Percentiles rank a stretch among this genome's conserved stretches.
Conservation (phyloP, 2,888 invertebrate species). For the Fragum whitleyi region DNA sequence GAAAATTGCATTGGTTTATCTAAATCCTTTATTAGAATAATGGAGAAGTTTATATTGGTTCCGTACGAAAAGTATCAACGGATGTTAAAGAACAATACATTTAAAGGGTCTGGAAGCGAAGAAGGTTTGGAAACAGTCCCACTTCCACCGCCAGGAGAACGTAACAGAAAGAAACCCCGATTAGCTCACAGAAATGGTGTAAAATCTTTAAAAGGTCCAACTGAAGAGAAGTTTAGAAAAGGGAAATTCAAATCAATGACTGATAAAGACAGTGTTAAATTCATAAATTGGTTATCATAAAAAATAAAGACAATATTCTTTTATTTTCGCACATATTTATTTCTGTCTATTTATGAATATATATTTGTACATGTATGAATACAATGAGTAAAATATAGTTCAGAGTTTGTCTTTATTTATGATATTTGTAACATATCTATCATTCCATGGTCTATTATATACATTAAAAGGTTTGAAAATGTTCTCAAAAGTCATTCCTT, state of each 20-base stretch:
- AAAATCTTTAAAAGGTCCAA: no score
- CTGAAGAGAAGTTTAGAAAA: no score
- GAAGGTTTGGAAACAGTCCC: background rate
- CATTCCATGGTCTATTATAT: background rate
- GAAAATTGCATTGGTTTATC: no score
- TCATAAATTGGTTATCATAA: no score
- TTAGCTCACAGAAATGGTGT: background rate
- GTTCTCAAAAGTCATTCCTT: conserved; percentile 7
- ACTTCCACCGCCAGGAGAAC: conserved; percentile 22
- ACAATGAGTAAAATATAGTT: conserved; percentile 14
- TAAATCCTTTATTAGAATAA: conserved; percentile 17
- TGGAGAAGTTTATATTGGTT: conserved; percentile 40
- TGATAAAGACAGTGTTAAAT: no score
- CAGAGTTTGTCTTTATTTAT: conserved; percentile 22
- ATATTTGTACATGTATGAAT: background rate
- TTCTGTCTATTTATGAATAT: background rate
- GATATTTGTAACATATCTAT: background rate
- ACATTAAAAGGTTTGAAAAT: conserved; percentile 24
- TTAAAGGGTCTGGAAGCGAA: background rate
- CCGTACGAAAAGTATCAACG: conserved; percentile 40
- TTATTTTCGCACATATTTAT: no score
- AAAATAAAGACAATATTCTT: no score
- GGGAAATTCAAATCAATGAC: no score
- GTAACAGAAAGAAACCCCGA: background rate
- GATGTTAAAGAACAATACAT: no score